Base-by-base conservation (phyloP, 2,797 vertebrate species). In the Dermochelys coriacea region DNA sequence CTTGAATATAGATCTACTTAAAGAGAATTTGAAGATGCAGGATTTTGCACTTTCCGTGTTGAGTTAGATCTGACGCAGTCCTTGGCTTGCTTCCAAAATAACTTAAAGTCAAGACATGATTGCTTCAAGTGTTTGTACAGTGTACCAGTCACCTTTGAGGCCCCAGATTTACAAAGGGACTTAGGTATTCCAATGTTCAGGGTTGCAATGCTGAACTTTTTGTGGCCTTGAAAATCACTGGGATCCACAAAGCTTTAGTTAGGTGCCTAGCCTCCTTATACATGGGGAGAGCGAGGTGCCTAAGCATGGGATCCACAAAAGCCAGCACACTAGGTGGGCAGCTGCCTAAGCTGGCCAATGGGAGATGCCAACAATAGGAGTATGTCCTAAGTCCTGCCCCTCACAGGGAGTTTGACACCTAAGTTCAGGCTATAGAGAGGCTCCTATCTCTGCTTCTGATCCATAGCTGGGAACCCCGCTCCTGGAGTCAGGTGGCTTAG, bases 11-110 rank as follows among this genome's bases (percentile, higher is more conserved):
- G 5, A 21, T 10, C 8, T 37, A 64, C 61, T 64, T 64, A 64
- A 64, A n/a, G 61, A 64, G 87, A 90, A 95, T 71, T 21, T 89
- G 57, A 93, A 87, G 71, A 83, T 86, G 88, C n/a, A 89, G 50
- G 1, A 1, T 34, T 89, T 92, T 55, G 23, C 54, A 82, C 91
- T 89, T 96, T 89, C n/a, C 91, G 74, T 82, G 57, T 93, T 86
- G 49, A 61, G 71, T 49, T 94, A 89, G 93, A 16, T 79, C 68
- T 47, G 16, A 12, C 2, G 11, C 49, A 47, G 8, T 19, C n/a
- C 8, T n/a, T 21, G 34, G 34, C 5, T 68, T 68, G 34, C 61
- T 68, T n/a, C n/a, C n/a, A 37, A 34, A 68, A 68, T 21, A n/a
- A n/a, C 75, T 86, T 78, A 79, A 0, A 90, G 52, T 45, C 21